phyloP scores from a whole-genome alignment of 2,888 invertebrate species.

The Epsilonema sp. region DNA sequence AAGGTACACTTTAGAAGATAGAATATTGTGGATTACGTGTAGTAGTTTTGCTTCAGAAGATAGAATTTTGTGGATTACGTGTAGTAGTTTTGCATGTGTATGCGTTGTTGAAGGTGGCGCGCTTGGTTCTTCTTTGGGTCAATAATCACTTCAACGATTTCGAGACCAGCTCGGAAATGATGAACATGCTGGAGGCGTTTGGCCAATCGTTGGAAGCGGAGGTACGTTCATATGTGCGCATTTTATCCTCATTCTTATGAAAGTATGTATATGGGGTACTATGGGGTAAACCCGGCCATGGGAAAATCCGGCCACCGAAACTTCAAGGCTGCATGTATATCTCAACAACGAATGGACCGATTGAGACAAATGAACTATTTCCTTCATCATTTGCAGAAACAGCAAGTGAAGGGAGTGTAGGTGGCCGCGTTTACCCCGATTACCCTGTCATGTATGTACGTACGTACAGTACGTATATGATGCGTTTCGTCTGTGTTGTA shows the following conservation, averaged over 20 bases:
- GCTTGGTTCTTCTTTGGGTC: conserved; percentile 91
- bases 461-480: too few species aligned
- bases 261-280: conserved; percentile 7
- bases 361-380: not conserved
- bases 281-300: too few species aligned
- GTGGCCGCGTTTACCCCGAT: too few species aligned
- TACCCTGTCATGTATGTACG: too few species aligned
- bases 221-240: conserved; percentile 19
- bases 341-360: not conserved
- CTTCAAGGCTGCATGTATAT: not conserved
- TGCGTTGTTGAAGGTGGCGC: conserved; percentile 56
- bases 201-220: conserved; percentile 62
- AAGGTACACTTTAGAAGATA: too few species aligned
- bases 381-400: not conserved
- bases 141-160: conserved; percentile 97
- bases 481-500: conserved; percentile 17
- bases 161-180: conserved; percentile 84
- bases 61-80: too few species aligned
- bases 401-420: not conserved
- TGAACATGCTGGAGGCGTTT: conserved; percentile 80
- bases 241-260: conserved; percentile 1
- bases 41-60: too few species aligned
- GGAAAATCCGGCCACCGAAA: too few species aligned
- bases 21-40: too few species aligned
- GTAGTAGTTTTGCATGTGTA: too few species aligned